These are phyloP conservation scores for Heliothis subflexa DNA, from an alignment of 1,140 invertebrate species.

Conservation along the genomic window DNA sequence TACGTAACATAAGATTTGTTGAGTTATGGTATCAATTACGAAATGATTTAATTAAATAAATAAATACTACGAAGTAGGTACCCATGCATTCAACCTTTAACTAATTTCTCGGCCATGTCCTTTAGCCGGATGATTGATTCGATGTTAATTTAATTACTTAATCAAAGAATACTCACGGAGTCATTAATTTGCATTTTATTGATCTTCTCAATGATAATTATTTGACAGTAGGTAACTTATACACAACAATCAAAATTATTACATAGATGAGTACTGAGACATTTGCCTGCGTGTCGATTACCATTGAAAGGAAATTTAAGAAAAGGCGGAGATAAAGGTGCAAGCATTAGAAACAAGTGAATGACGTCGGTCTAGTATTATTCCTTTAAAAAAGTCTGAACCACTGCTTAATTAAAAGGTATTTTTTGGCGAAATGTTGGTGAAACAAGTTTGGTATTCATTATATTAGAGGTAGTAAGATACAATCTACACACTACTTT, in stretches of 20 bases:
- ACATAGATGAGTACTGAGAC: too few relatives aligned
- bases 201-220: background rate
- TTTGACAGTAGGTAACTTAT: background rate
- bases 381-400: background rate
- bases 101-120: conserved; percentile 10
- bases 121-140: background rate
- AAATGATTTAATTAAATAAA: background rate
- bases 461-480: conserved; percentile 5
- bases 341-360: too few relatives aligned
- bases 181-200: background rate
- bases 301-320: background rate
- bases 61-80: too few relatives aligned
- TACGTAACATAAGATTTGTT: background rate
- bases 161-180: background rate
- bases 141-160: background rate
- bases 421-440: too few relatives aligned
- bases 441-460: too few relatives aligned
- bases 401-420: too few relatives aligned
- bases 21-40: background rate
- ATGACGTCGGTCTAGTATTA: too few relatives aligned
- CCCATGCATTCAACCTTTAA: background rate
- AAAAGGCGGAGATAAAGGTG: background rate
- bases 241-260: background rate
- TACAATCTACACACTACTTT: conserved; percentile 30
- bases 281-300: background rate